Conservation (phyloP, 2,888 invertebrate species). For the Tipula lateralis region DNA sequence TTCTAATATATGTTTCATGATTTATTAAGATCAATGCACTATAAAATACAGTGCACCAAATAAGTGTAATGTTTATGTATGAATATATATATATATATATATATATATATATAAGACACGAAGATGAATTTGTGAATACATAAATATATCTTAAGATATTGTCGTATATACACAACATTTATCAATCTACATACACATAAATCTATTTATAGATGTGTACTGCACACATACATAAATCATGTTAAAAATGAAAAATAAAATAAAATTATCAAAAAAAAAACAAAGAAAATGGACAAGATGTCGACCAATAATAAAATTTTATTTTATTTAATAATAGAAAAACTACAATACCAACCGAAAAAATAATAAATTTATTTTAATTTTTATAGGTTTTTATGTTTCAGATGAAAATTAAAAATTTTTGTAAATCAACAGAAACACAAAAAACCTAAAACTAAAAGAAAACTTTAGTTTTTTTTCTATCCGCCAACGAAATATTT, state of each 20-base stretch:
- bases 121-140: too few relatives aligned
- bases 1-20: not conserved
- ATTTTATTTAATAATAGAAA: not conserved
- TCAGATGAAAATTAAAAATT: not conserved
- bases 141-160: not conserved
- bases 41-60: not conserved
- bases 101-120: too few relatives aligned
- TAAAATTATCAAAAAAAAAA: not conserved
- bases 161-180: not conserved
- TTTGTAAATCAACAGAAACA: not conserved
- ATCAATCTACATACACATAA: too few relatives aligned
- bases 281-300: not conserved
- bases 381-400: not conserved
- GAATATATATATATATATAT: too few relatives aligned
- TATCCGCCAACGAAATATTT: slow-evolving; percentile 11
- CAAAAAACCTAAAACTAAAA: not conserved
- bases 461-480: not conserved
- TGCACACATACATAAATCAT: not conserved
- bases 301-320: not conserved
- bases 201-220: not conserved
- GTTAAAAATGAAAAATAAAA: not conserved
- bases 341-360: not conserved
- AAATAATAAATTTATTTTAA: not conserved
- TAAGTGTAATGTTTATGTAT: too few relatives aligned
- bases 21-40: not conserved